A percentile compares a stretch with the other conserved stretches of the same genome.
Evolutionary conservation across 2,113 vertebrate genomes (phyloP).

Genomic region (Protobothrops flavoviridis): DNA sequence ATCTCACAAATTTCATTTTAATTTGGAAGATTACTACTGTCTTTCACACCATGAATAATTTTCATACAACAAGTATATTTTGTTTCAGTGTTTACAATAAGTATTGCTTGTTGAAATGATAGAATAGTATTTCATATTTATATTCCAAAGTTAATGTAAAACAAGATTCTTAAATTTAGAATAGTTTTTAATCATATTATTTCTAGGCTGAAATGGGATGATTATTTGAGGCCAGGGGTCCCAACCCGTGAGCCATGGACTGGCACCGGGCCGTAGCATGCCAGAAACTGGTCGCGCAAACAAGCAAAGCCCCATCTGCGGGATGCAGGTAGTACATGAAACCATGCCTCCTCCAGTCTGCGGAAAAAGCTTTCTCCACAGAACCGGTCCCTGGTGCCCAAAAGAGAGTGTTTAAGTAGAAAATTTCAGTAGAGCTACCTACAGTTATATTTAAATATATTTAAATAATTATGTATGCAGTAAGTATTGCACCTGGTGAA

Average conservation of each 20-base stretch:
- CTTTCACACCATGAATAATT: neutral
- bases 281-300: no score
- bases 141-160: neutral
- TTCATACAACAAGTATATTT: neutral
- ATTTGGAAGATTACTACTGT: neutral
- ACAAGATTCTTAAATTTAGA: neutral
- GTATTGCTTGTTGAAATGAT: neutral
- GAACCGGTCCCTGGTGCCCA: no score
- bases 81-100: neutral
- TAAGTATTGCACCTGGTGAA: neutral
- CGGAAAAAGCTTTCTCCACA: no score
- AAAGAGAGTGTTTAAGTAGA: constrained; percentile 3
- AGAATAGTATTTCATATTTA: neutral
- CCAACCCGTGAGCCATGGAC: no score
- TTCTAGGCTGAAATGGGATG: constrained; percentile 20
- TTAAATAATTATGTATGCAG: neutral
- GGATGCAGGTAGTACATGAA: no score
- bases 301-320: no score
- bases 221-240: neutral
- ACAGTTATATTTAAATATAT: neutral
- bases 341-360: no score
- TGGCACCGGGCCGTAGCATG: no score
- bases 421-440: constrained; percentile 42
- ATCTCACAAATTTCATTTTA: neutral
- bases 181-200: constrained; percentile 10